Evolutionary conservation across 1,140 invertebrate species (phyloP), one percentile per base, ranked within the genome.

Genomic region (Aleiodes sp.): DNA sequence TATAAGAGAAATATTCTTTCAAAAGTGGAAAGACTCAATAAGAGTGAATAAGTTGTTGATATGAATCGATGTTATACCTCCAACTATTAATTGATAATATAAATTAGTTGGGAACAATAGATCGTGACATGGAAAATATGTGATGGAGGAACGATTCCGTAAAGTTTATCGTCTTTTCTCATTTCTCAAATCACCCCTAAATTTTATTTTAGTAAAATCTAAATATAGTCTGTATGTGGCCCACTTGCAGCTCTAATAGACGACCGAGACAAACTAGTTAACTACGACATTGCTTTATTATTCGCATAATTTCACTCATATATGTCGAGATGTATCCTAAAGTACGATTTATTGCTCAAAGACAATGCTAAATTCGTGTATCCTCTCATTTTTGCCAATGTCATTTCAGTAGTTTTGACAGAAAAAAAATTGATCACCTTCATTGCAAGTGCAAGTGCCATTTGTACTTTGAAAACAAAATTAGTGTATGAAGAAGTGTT

Each of bases 201-300:
- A 79, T 80, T 81, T 80, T 72, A 16, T 75, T 73, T 52, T 52
- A 52, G 46, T 24, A 52, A 62, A 70, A 70, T 75, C 80, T 81
- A 81, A 80, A 81, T 81, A 80, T 80, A 81, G 76, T 24, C 73
- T 71, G 75, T 73, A 80, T 73, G 74, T 74, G 73, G 73, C 75
- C 77, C 73, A 80, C 71, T 80, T 78, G 60, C 67, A 64, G 41
- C n/a, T 65, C 43, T 12, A 64, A 16, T 21, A 6, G 41, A 68
- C 61, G 52, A 65, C 65, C 39, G 73, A 73, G 65, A 75, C 69
- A 72, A 71, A 52, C 46, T 56, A 63, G 9, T 33, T 21, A 35
- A 46, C 59, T 4, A 31, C 39, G 62, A 70, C 56, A 70, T 70
- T 63, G 62, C 61, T 68, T 62, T 68, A 68, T 62, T 68, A 62